A percentile compares a stretch with the other conserved stretches of the same genome.
Conservation (phyloP, 1,140 invertebrate species). For the Uloborus diversus region DNA sequence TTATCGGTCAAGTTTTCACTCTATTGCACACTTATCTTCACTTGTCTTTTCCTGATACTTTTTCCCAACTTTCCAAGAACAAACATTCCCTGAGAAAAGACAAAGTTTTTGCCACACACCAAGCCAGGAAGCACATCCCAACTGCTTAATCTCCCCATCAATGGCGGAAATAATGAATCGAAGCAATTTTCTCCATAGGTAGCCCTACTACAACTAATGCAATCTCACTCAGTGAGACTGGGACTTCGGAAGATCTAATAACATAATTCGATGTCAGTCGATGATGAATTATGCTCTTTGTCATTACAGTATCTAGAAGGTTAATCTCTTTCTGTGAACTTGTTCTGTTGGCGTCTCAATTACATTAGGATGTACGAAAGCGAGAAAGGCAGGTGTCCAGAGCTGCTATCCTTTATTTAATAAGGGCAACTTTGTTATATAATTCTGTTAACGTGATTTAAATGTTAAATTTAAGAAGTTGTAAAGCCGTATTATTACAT, state of each 20-base stretch:
- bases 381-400: constrained; percentile 24
- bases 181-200: constrained; percentile 4
- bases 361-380: constrained; percentile 31
- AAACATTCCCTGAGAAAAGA: no score
- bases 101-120: no score
- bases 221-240: constrained; percentile 27
- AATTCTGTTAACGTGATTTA: no score
- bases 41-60: no score
- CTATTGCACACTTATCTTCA: no score
- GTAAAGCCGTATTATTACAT: no score
- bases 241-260: constrained; percentile 32
- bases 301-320: constrained; percentile 24
- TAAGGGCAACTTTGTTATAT: no score
- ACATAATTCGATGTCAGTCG: constrained; percentile 44
- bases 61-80: no score
- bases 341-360: constrained; percentile 37
- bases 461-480: no score
- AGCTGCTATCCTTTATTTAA: background rate
- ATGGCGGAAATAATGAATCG: constrained; percentile 48
- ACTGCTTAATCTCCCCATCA: background rate
- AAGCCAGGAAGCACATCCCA: background rate
- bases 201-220: background rate
- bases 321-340: constrained; percentile 37
- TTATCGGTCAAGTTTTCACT: no score
- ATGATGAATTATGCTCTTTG: constrained; percentile 40